Conservation (phyloP, 1,140 invertebrate species). For the Drosophila pseudoobscura region DNA sequence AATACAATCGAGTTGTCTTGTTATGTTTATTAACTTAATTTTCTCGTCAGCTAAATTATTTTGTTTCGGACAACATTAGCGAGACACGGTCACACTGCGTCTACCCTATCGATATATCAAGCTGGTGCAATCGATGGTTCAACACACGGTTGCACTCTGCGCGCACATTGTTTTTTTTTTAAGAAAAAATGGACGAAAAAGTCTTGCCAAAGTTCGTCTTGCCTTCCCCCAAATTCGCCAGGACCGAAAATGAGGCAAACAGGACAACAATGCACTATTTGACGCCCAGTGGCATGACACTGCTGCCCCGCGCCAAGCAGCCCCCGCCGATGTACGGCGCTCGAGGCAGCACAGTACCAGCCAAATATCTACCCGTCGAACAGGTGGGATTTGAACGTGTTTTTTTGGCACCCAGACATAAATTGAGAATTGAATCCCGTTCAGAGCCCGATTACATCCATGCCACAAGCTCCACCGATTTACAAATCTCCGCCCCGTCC, state of each 20-base stretch:
- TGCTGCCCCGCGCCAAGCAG: slow-evolving; percentile 72
- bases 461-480: slow-evolving; percentile 18
- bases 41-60: too few species aligned
- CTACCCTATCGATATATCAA: too few species aligned
- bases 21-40: neutral
- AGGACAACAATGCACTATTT: slow-evolving; percentile 56
- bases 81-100: too few species aligned
- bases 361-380: slow-evolving; percentile 48
- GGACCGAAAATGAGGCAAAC: slow-evolving; percentile 20
- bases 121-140: too few species aligned
- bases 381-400: slow-evolving; percentile 9
- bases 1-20: slow-evolving; percentile 27
- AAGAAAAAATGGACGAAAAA: slow-evolving; percentile 49
- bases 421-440: too few species aligned
- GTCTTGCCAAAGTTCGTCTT: slow-evolving; percentile 55
- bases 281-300: slow-evolving; percentile 77
- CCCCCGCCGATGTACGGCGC: slow-evolving; percentile 83
- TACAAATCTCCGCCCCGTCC: slow-evolving; percentile 36
- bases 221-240: slow-evolving; percentile 71
- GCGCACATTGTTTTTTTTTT: too few species aligned
- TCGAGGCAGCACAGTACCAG: slow-evolving; percentile 78
- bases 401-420: too few species aligned
- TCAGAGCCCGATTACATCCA: neutral
- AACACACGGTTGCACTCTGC: too few species aligned
- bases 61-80: too few species aligned